Conservation (phyloP, 2,113 vertebrate species). For the Sakesphorus luctuosus region DNA sequence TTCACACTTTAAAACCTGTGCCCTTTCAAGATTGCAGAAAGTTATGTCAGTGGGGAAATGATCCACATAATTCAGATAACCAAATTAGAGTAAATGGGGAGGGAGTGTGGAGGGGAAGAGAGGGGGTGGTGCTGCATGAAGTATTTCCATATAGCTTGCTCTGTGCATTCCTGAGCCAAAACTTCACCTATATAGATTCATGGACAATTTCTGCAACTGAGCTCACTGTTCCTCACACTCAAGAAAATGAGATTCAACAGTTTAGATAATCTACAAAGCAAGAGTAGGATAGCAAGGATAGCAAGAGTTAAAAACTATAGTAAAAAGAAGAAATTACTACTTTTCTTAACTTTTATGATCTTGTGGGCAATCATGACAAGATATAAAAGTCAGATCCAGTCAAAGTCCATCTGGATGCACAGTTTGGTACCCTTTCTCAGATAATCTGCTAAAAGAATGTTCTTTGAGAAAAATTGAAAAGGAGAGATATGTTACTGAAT, state of each 20-base stretch:
- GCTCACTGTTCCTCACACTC: background rate
- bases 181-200: background rate
- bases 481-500: background rate
- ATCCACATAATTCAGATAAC: background rate
- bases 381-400: background rate
- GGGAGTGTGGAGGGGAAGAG: no score
- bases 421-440: background rate
- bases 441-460: background rate
- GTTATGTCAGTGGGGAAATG: background rate
- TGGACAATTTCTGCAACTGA: background rate
- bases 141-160: background rate
- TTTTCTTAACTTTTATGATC: background rate
- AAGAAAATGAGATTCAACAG: background rate
- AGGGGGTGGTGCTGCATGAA: background rate
- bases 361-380: background rate
- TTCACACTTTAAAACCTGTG: background rate
- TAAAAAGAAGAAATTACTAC: background rate
- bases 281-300: background rate
- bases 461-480: background rate
- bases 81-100: background rate
- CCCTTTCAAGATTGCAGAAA: background rate
- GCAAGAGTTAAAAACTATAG: background rate
- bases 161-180: background rate
- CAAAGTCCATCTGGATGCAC: background rate
- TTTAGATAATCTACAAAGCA: background rate